Conservation (phyloP, 2,888 invertebrate genomes). For the Laothoe populi region DNA sequence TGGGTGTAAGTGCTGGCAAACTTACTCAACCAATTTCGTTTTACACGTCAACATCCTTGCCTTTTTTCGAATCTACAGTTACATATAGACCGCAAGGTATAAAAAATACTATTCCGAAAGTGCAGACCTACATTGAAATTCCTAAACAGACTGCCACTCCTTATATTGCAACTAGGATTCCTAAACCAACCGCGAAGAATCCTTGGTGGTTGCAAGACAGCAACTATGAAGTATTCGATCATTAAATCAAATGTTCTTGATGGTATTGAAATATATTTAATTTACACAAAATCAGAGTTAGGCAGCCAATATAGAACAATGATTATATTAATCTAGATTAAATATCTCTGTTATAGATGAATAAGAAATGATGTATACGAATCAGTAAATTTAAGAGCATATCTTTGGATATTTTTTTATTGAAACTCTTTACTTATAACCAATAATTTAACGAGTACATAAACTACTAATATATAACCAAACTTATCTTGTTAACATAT, state of each 20-base stretch:
- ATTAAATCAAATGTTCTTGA: slow-evolving; percentile 32
- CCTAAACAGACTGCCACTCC: slow-evolving; percentile 48
- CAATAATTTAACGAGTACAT: background rate
- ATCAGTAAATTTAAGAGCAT: background rate
- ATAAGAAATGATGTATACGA: background rate
- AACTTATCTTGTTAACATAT: background rate
- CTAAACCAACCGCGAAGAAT: slow-evolving; percentile 35
- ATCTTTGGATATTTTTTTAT: background rate
- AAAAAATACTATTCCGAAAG: slow-evolving; percentile 45
- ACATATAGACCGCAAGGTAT: slow-evolving; percentile 22
- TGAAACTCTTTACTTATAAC: background rate
- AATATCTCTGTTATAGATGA: background rate
- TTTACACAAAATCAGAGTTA: background rate
- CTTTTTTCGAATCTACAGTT: background rate
- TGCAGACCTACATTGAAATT: slow-evolving; percentile 48
- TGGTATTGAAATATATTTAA: background rate
- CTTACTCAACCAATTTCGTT: slow-evolving; percentile 34
- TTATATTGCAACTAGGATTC: slow-evolving; percentile 35
- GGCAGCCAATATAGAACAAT: background rate
- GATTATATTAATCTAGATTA: background rate
- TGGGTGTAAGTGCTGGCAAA: slow-evolving; percentile 39
- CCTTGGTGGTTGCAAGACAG: slow-evolving; percentile 56
- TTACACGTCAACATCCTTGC: slow-evolving; percentile 32
- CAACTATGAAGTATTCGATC: slow-evolving; percentile 57
- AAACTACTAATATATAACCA: slow-evolving; percentile 4